A percentile compares a stretch with the other conserved stretches of the same genome.
phyloP scores from a whole-genome alignment of 2,888 invertebrate species.

The Caenorhabditis zanzibari region DNA sequence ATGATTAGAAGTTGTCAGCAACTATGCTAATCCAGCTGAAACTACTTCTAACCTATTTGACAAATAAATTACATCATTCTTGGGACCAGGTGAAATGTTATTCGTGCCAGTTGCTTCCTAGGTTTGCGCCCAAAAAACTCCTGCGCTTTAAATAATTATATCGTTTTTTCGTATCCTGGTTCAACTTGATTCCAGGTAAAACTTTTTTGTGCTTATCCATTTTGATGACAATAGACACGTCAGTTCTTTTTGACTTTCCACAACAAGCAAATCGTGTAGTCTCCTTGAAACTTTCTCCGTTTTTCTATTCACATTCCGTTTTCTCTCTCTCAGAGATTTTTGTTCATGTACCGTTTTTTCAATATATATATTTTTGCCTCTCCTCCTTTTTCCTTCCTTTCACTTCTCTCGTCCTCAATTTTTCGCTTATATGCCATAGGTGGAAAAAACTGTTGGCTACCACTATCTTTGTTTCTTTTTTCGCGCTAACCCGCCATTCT shows the following conservation, averaged over 20 bases:
- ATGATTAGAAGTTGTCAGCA: constrained; percentile 10
- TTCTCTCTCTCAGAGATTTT: constrained; percentile 4
- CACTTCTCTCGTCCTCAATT: constrained; percentile 16
- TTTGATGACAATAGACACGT: constrained; percentile 7
- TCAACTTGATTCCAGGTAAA: background rate
- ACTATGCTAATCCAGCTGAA: background rate
- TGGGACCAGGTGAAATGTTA: background rate
- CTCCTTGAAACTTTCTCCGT: constrained; percentile 25
- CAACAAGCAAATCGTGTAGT: constrained; percentile 7
- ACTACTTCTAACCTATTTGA: constrained; percentile 1
- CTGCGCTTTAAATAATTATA: background rate
- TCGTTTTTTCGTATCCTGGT: background rate
- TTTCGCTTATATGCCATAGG: constrained; percentile 36
- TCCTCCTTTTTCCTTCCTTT: constrained; percentile 17
- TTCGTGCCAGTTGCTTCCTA: background rate
- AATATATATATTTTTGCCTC: background rate
- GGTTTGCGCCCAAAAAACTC: no score
- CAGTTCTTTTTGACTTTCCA: background rate
- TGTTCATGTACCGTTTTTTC: constrained; percentile 28
- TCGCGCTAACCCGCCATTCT: constrained; percentile 14
- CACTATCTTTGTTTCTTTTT: constrained; percentile 35
- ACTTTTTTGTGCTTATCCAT: background rate
- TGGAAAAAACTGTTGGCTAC: constrained; percentile 24
- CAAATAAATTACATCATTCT: constrained; percentile 5
- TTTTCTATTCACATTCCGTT: constrained; percentile 21